phyloP scores from a whole-genome alignment of 2,113 vertebrate species.

The Empidonax traillii region DNA sequence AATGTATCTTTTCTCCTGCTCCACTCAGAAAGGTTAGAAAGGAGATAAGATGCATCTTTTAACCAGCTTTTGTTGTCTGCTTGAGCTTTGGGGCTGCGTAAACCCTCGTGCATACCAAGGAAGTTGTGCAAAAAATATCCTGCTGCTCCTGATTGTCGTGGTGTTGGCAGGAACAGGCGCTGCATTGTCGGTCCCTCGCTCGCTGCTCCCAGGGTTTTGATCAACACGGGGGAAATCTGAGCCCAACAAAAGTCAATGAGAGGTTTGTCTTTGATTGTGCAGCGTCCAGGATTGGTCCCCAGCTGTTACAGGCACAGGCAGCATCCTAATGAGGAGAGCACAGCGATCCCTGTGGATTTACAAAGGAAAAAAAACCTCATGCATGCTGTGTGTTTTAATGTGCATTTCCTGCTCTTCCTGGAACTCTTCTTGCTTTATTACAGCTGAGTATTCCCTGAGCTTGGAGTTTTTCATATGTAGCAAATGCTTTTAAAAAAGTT shows the following conservation, averaged over 20 bases:
- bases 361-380: neutral
- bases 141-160: neutral
- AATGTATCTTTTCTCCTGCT: neutral
- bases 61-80: neutral
- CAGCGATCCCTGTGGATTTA: fast-evolving
- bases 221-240: neutral
- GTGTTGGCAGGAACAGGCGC: neutral
- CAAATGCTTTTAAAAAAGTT: neutral
- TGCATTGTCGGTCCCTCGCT: neutral
- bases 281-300: conserved; percentile 17
- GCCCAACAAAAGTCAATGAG: conserved; percentile 35
- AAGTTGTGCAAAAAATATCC: neutral
- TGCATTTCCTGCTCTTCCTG: neutral
- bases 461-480: neutral
- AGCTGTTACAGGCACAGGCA: conserved; percentile 3
- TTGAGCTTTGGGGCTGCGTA: neutral
- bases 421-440: neutral
- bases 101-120: neutral
- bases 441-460: neutral
- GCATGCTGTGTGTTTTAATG: neutral
- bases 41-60: neutral
- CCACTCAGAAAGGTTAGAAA: neutral
- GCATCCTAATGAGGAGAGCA: neutral
- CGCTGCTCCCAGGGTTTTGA: neutral
- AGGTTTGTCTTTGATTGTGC: conserved; percentile 17